These are phyloP conservation scores for Epinephelus malabaricus DNA, from an alignment of 2,797 vertebrate species.

Conservation along the genomic window DNA sequence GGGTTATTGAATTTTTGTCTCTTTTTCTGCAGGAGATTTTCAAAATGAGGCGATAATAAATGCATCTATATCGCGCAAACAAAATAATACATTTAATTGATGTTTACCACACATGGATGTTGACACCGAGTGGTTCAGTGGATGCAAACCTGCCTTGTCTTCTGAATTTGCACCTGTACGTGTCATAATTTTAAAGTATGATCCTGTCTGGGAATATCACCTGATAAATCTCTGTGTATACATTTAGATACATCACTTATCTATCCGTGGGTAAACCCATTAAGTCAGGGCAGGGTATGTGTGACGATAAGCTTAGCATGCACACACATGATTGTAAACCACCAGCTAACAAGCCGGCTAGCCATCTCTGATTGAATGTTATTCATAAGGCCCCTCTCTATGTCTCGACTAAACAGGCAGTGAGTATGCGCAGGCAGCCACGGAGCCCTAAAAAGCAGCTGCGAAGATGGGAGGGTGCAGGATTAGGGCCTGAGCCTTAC, in stretches of 20 bases:
- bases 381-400: constrained; percentile 69
- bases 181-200: constrained; percentile 28
- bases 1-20: background rate
- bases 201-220: constrained; percentile 27
- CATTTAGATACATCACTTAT: constrained; percentile 59
- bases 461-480: constrained; percentile 82
- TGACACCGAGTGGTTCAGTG: constrained; percentile 15
- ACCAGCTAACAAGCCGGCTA: constrained; percentile 60
- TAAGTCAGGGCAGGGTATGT: constrained; percentile 45
- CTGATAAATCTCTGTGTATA: constrained; percentile 39
- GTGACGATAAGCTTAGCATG: constrained; percentile 59
- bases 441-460: constrained; percentile 83
- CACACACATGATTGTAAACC: constrained; percentile 60
- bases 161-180: constrained; percentile 19
- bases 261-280: constrained; percentile 55
- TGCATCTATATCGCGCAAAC: background rate
- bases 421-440: constrained; percentile 65
- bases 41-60: too few species aligned
- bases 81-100: background rate
- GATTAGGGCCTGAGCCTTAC: constrained; percentile 83
- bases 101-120: constrained; percentile 23
- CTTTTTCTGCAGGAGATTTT: too few species aligned
- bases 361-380: constrained; percentile 75
- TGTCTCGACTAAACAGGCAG: constrained; percentile 66
- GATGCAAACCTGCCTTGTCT: background rate